Percentiles rank a stretch among this genome's conserved stretches.
Conservation (phyloP, 2,888 invertebrate genomes). For the Dysmachus trigonus region DNA sequence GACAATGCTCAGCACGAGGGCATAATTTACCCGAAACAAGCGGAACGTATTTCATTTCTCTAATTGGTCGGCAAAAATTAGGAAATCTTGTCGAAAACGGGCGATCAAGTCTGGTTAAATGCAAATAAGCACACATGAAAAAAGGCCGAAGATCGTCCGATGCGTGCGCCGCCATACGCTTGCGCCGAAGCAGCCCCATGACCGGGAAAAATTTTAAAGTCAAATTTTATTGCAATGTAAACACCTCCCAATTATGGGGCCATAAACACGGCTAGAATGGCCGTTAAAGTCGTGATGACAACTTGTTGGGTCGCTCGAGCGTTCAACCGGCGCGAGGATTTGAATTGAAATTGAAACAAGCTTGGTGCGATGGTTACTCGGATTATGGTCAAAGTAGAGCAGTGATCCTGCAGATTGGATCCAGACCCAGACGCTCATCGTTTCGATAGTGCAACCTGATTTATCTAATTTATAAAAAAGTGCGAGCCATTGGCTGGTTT, state of each 20-base stretch:
- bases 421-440: too few species aligned
- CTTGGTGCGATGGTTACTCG: neutral
- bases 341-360: neutral
- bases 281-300: conserved; percentile 44
- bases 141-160: neutral
- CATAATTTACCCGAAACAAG: neutral
- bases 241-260: conserved; percentile 46
- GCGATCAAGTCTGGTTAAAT: neutral
- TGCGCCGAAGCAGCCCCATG: neutral
- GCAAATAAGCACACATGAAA: neutral
- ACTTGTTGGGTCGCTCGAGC: conserved; percentile 29
- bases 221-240: conserved; percentile 48
- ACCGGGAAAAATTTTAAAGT: conserved; percentile 36
- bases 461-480: too few species aligned
- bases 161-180: neutral
- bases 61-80: neutral
- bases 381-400: neutral
- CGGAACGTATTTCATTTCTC: neutral
- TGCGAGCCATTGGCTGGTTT: too few species aligned
- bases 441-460: too few species aligned
- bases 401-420: neutral
- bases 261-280: conserved; percentile 41
- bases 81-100: neutral
- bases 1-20: neutral
- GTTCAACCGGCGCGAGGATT: neutral